phyloP scores from a whole-genome alignment of 2,797 vertebrate species.

The Glyptemys insculpta region DNA sequence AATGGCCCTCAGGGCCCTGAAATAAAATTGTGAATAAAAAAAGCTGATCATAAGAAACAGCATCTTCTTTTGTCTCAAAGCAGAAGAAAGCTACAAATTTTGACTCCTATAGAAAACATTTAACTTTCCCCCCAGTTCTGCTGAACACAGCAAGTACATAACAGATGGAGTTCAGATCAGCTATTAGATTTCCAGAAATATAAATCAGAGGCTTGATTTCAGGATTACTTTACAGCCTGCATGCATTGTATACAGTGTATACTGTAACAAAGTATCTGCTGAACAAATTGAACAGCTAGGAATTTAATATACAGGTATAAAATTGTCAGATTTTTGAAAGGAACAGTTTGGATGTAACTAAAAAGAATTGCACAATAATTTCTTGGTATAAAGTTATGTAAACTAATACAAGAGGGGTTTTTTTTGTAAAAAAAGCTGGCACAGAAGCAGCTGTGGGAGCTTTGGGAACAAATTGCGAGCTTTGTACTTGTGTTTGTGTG shows the following conservation, averaged over 20 bases:
- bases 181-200: background rate
- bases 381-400: background rate
- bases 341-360: background rate
- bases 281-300: background rate
- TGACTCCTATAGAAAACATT: background rate
- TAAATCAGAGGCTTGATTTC: background rate
- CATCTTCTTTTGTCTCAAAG: background rate
- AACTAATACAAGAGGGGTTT: background rate
- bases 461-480: constrained; percentile 13
- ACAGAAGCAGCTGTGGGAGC: constrained; percentile 24
- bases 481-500: constrained; percentile 14
- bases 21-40: background rate
- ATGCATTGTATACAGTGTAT: background rate
- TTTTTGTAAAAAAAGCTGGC: background rate
- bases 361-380: background rate
- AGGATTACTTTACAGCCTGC: background rate
- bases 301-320: background rate
- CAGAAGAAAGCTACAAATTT: background rate
- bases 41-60: background rate
- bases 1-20: background rate
- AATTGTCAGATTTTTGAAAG: background rate
- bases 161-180: background rate
- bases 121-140: background rate
- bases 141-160: background rate
- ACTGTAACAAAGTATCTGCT: background rate